Percentiles rank a stretch among this genome's conserved stretches.
phyloP scores from a whole-genome alignment of 2,888 invertebrate species.

The Sminthurides aquaticus region DNA sequence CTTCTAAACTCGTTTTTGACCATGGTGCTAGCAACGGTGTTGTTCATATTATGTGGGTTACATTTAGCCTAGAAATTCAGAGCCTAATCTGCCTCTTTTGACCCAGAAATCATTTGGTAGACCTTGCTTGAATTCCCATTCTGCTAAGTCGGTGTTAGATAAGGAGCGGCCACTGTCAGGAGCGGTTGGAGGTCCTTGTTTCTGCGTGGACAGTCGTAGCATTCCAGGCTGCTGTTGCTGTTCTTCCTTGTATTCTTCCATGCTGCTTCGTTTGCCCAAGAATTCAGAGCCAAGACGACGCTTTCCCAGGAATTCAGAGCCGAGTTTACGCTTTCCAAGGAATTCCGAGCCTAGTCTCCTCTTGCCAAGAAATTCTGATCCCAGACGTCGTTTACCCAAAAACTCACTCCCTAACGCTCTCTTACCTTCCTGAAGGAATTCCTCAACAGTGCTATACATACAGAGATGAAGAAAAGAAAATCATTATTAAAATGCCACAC shows the following conservation, averaged over 20 bases:
- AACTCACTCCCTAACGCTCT: neutral
- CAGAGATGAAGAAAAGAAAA: neutral
- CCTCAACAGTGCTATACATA: neutral
- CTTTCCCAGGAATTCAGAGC: conserved; percentile 36
- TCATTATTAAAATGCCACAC: too few species aligned
- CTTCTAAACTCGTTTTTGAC: neutral
- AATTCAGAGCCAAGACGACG: conserved; percentile 36
- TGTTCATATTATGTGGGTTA: neutral
- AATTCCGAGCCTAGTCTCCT: conserved; percentile 36
- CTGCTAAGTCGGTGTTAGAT: conserved; percentile 10
- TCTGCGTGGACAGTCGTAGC: too few species aligned
- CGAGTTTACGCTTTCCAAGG: conserved; percentile 32
- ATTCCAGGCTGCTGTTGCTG: too few species aligned
- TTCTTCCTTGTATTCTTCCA: too few species aligned
- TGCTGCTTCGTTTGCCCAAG: conserved; percentile 26
- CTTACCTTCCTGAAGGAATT: neutral
- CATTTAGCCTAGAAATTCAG: conserved; percentile 23
- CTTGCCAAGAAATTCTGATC: conserved; percentile 37
- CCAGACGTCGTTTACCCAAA: conserved; percentile 29
- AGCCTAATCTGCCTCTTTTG: conserved; percentile 23
- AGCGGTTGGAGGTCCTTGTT: too few species aligned
- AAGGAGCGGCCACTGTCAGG: too few species aligned
- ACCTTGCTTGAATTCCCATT: conserved; percentile 31
- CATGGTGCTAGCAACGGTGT: neutral
- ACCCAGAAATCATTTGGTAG: conserved; percentile 33